These are phyloP conservation scores for Heteromormyrus szaboi DNA, from an alignment of 2,797 vertebrate genomes.

Conservation along the genomic window DNA sequence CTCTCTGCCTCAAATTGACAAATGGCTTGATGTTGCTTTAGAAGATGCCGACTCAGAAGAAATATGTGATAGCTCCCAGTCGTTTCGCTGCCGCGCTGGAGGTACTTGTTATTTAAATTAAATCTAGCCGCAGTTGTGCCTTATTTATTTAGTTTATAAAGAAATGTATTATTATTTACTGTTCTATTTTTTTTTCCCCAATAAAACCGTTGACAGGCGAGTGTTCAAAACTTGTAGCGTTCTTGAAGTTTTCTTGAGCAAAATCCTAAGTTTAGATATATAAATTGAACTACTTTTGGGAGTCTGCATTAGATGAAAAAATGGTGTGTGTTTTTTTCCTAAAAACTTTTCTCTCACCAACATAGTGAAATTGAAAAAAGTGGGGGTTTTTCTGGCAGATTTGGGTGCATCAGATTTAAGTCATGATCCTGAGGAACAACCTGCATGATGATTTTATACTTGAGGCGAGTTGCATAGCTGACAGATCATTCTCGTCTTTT, in stretches of 20 bases:
- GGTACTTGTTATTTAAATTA: conserved; percentile 48
- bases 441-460: background rate
- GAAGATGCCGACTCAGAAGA: conserved; percentile 54
- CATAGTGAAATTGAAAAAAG: background rate
- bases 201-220: background rate
- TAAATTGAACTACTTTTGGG: background rate
- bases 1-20: conserved; percentile 50
- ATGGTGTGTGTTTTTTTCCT: background rate
- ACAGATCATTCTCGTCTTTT: background rate
- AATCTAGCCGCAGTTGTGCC: conserved; percentile 27
- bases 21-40: conserved; percentile 55
- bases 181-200: conserved; percentile 11
- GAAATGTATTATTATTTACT: conserved; percentile 39
- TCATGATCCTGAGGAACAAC: background rate
- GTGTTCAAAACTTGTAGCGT: background rate
- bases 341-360: background rate
- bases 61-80: conserved; percentile 51
- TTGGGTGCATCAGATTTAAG: background rate
- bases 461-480: background rate
- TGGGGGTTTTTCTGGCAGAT: background rate
- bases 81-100: conserved; percentile 53
- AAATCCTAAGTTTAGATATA: background rate
- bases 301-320: background rate
- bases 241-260: background rate
- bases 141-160: conserved; percentile 38